These are phyloP conservation scores for Scaptomyza graminum DNA, from an alignment of 1,140 invertebrate species.

Conservation along the genomic window DNA sequence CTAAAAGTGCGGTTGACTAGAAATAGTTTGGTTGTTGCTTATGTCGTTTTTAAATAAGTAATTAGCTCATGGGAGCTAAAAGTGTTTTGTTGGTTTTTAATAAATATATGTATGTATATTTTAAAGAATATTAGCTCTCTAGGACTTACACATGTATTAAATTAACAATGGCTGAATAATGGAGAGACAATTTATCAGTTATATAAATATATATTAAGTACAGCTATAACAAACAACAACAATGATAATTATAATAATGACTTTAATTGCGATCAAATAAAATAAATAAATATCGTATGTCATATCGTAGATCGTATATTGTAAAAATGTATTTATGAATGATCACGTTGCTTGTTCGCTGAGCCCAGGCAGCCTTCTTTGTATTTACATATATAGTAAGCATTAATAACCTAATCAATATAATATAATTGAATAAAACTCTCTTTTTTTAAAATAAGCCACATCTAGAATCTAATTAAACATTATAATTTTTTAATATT, in stretches of 20 bases:
- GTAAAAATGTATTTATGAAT: constrained; percentile 48
- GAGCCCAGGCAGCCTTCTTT: constrained; percentile 72
- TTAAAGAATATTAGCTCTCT: constrained; percentile 46
- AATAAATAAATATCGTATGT: constrained; percentile 4
- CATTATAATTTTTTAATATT: constrained; percentile 70
- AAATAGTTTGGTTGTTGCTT: constrained; percentile 46
- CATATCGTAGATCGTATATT: constrained; percentile 29
- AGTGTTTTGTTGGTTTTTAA: constrained; percentile 16
- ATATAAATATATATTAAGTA: constrained; percentile 57
- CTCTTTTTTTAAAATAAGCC: constrained; percentile 53
- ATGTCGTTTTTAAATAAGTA: constrained; percentile 9
- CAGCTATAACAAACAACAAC: constrained; percentile 80
- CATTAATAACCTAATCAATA: constrained; percentile 50
- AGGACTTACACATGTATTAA: constrained; percentile 77
- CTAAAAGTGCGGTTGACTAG: constrained; percentile 49
- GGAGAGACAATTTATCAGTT: constrained; percentile 57
- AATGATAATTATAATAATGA: constrained; percentile 46
- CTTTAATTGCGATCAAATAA: constrained; percentile 57
- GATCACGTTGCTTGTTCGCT: constrained; percentile 75
- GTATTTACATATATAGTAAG: constrained; percentile 63
- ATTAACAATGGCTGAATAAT: constrained; percentile 72
- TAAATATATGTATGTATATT: constrained; percentile 14
- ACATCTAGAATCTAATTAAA: constrained; percentile 69
- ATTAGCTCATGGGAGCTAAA: constrained; percentile 8
- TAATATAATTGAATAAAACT: constrained; percentile 38